A percentile compares a stretch with the other conserved stretches of the same genome.
These are phyloP conservation scores for Euura saliciscinereae DNA, from an alignment of 1,140 invertebrate species.

Conservation along the genomic window DNA sequence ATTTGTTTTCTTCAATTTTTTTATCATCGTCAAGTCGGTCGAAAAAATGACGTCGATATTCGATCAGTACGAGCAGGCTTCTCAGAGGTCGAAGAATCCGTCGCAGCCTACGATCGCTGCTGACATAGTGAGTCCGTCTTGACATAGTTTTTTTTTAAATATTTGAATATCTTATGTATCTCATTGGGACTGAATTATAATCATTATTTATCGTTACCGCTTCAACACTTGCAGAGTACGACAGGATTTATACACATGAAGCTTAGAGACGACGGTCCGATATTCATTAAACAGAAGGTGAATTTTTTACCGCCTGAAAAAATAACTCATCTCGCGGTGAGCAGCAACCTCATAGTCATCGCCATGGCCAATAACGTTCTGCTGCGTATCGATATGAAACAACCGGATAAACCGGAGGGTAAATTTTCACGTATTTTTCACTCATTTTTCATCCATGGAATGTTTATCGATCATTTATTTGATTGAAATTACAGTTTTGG, in stretches of 20 bases:
- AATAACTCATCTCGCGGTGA: constrained; percentile 80
- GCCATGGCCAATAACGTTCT: constrained; percentile 84
- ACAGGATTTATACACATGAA: constrained; percentile 74
- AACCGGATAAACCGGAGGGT: constrained; percentile 82
- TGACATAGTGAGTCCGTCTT: constrained; percentile 53
- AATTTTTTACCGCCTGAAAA: constrained; percentile 77
- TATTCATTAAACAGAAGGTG: constrained; percentile 81
- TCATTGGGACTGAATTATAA: constrained; percentile 11
- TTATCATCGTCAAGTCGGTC: no score
- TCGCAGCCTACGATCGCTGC: constrained; percentile 49
- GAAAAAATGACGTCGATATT: constrained; percentile 73
- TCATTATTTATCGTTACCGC: constrained; percentile 18
- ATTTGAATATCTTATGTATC: constrained; percentile 40
- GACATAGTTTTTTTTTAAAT: constrained; percentile 7
- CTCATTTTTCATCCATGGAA: constrained; percentile 14
- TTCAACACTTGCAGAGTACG: constrained; percentile 49
- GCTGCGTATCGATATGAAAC: constrained; percentile 81
- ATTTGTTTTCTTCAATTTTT: no score
- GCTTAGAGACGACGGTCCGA: constrained; percentile 72
- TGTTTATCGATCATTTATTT: constrained; percentile 19
- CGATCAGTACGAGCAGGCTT: constrained; percentile 78
- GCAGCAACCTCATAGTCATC: constrained; percentile 82
- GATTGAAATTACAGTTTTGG: constrained; percentile 13
- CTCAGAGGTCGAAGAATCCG: constrained; percentile 60
- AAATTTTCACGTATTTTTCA: constrained; percentile 26